Evolutionary conservation across 2,113 vertebrate genomes (phyloP).

Genomic region (Cyprinodon brontotheroides): DNA sequence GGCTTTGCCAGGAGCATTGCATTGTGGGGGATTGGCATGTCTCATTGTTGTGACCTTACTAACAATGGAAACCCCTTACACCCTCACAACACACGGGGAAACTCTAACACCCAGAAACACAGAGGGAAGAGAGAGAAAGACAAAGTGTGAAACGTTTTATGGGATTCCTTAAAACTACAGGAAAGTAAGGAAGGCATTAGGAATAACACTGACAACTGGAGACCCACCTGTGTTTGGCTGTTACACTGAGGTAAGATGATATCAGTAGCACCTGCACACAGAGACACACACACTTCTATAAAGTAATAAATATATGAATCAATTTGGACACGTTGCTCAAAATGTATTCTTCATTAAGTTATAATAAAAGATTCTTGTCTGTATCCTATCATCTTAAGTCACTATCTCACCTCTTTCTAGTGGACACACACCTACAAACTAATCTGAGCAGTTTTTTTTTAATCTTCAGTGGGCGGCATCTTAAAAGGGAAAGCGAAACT

Average conservation of each 20-base stretch:
- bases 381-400: neutral
- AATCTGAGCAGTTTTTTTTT: neutral
- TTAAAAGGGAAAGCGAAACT: constrained; percentile 69
- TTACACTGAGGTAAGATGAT: constrained; percentile 73
- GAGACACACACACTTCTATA: neutral
- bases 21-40: constrained; percentile 62
- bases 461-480: constrained; percentile 25
- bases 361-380: neutral
- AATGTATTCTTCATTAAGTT: neutral
- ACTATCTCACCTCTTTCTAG: neutral
- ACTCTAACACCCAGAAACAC: constrained; percentile 12
- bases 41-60: constrained; percentile 71
- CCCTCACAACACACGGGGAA: constrained; percentile 12
- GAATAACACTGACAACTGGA: constrained; percentile 21
- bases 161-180: constrained; percentile 2
- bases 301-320: neutral
- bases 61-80: constrained; percentile 45
- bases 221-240: constrained; percentile 62
- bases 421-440: constrained; percentile 2
- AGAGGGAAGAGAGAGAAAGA: constrained; percentile 4
- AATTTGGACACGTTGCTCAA: neutral
- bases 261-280: constrained; percentile 38
- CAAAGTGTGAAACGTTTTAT: constrained; percentile 6
- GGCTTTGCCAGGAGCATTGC: constrained; percentile 52
- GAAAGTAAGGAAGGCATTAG: constrained; percentile 2